Base-by-base conservation (phyloP, 1,140 invertebrate species). In the Chironomus striatipennis region DNA sequence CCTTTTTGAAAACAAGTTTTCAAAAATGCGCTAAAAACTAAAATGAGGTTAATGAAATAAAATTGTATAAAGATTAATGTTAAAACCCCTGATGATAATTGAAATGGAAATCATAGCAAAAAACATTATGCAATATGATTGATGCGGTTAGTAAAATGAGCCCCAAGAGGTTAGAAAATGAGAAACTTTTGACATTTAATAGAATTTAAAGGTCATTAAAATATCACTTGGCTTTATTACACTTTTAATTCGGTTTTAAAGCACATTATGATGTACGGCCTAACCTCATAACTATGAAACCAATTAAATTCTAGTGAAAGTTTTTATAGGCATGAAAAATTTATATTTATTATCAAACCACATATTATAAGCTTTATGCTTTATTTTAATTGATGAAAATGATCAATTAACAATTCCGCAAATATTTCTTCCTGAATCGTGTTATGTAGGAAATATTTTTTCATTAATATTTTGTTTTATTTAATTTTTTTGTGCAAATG, bases 321-420 rank as follows among this genome's bases (percentile, higher is more conserved):
- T 34, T 34, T 34, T 34, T 34, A 34, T 34, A 34, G 24, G 24
- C 24, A 34, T 57, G 47, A 57, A 57, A 57, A 12, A 15, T 12
- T n/a, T 57, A 57, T 57, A 57, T n/a, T 57, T 5, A 57, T 34
- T 34, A 34, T 34, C 24, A 57, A n/a, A 57, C 47, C 47, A 57
- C 47, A 57, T n/a, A 57, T n/a, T n/a, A n/a, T 34, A 34, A 57
- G 10, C 12, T 12, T 57, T 57, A 57, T 57, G 4, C 43, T 47
- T 47, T 47, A 34, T 34, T 57, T 57, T 57, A n/a, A 57, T 57
- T 57, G 47, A 57, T 57, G 9, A 57, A 57, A 57, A 57, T n/a
- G n/a, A 57, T 57, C 47, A 57, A 57, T 57, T 57, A 12, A 57
- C 47, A 57, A 34, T 34, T 34, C 24, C 24, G 24, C 47, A 57